Base-by-base conservation (phyloP, 2,113 vertebrate species). In the Regulus satrapa region DNA sequence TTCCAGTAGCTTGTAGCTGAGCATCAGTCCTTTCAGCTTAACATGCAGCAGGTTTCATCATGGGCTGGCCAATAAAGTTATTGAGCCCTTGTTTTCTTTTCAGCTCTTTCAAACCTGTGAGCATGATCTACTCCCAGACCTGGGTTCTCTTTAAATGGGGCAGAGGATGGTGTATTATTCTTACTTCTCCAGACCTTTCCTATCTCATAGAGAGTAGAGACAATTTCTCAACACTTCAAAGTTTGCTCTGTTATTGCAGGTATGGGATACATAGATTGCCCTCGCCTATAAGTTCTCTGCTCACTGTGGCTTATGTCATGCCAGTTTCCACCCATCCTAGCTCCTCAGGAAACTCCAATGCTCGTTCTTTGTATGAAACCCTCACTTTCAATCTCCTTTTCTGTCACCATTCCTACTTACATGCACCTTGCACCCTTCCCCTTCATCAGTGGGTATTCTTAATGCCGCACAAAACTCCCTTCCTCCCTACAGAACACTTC, bases 291-390 rank as follows among this genome's bases (percentile, higher is more conserved):
- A 69, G 43, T 71, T 63, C 8, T 64, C 36, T 80, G 38, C 16
- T 84, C 80, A 4, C 25, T 16, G 5, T 34, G 12, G 8, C 8
- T 83, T 68, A 28, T 76, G 41, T 76, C 59, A 51, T 61, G 19
- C 16, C 45, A 73, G 10, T 23, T 79, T 43, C 13, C 5, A 0
- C 26, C 2, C 29, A 51, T 16, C 4, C 16, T 18, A 54, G 23
- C 15, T 80, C 46, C 64, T 62, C n/a, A 58, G 29, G 25, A 73
- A 48, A 46, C 20, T 51, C 29, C 45, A 86, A 4, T 20, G 23
- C 15, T 72, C 0, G 0, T 9, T 5, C 6, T 66, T 62, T 48
- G 5, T 18, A 45, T 25, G 8, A 23, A 76, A 7, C 3, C 4
- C 31, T 7, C 16, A 40, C 8, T 6, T 83, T 13, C 25, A 54